A percentile compares a stretch with the other conserved stretches of the same genome.
phyloP scores from a whole-genome alignment of 2,797 vertebrate species.

The Cheirogaleus major region DNA sequence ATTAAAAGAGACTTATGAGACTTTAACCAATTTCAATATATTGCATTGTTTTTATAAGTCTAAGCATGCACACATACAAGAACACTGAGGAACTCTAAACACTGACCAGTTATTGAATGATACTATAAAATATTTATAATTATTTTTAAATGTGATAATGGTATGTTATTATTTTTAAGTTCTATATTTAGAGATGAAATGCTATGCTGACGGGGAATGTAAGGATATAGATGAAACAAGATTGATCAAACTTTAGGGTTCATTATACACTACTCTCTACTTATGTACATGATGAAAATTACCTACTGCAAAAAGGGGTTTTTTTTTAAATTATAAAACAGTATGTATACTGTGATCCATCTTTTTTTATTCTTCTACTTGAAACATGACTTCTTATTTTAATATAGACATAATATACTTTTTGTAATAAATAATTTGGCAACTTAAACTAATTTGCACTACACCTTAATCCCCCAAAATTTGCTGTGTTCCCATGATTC shows the following conservation, averaged over 20 bases:
- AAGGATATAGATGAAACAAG: slow-evolving; percentile 13
- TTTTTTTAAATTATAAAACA: not conserved
- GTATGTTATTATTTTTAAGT: not conserved
- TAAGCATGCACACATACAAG: not conserved
- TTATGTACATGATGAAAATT: not conserved
- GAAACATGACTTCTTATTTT: not conserved
- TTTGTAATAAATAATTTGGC: not conserved
- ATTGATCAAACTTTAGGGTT: not conserved
- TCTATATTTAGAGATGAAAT: slow-evolving; percentile 11
- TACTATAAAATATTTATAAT: not conserved
- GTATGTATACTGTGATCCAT: not conserved
- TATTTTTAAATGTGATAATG: not conserved
- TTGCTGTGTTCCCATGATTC: not conserved
- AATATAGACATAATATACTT: not conserved
- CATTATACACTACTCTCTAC: not conserved
- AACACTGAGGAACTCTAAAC: not conserved
- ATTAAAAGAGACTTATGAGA: not conserved
- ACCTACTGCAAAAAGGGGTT: not conserved
- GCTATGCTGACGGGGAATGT: not conserved
- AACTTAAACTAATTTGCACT: slow-evolving; percentile 17
- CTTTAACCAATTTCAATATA: not conserved
- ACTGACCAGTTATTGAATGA: not conserved
- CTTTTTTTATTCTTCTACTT: not conserved
- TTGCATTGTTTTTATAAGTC: not conserved
- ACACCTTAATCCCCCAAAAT: not conserved